A percentile compares a stretch with the other conserved stretches of the same genome.
These are phyloP conservation scores for Ceyx cyanopectus DNA, from an alignment of 2,113 vertebrate species.

Conservation along the genomic window DNA sequence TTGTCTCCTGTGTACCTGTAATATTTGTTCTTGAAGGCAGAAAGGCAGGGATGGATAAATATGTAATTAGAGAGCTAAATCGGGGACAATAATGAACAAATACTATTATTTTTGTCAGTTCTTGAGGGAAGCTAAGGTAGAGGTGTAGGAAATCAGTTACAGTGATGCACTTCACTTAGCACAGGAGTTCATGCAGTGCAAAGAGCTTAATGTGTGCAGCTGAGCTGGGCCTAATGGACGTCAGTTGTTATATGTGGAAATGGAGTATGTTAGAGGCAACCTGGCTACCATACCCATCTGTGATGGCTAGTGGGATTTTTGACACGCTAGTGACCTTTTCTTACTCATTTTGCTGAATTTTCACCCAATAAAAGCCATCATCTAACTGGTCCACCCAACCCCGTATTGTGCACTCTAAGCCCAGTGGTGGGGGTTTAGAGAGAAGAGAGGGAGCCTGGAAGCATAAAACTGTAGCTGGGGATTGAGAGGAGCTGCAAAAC, in stretches of 20 bases:
- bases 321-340: neutral
- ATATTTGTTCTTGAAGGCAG: neutral
- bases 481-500: neutral
- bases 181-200: slow-evolving; percentile 67
- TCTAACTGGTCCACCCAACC: neutral
- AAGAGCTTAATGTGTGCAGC: slow-evolving; percentile 66
- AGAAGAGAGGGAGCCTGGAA: neutral
- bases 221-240: slow-evolving; percentile 64
- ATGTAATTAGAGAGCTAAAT: slow-evolving; percentile 21
- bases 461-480: neutral
- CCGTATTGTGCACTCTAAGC: neutral
- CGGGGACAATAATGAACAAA: slow-evolving; percentile 17
- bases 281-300: neutral
- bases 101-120: slow-evolving; percentile 9
- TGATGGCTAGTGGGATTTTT: neutral
- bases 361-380: neutral
- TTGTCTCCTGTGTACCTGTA: neutral
- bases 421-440: neutral
- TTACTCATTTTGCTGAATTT: slow-evolving; percentile 32
- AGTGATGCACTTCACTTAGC: slow-evolving; percentile 59
- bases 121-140: neutral
- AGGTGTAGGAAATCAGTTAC: slow-evolving; percentile 40
- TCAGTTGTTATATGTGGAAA: slow-evolving; percentile 49
- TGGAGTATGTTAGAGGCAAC: slow-evolving; percentile 45
- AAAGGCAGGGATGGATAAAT: neutral